A percentile compares a stretch with the other conserved stretches of the same genome.
Conservation (phyloP, 2,888 invertebrate genomes). For the Atethmia centrago region DNA sequence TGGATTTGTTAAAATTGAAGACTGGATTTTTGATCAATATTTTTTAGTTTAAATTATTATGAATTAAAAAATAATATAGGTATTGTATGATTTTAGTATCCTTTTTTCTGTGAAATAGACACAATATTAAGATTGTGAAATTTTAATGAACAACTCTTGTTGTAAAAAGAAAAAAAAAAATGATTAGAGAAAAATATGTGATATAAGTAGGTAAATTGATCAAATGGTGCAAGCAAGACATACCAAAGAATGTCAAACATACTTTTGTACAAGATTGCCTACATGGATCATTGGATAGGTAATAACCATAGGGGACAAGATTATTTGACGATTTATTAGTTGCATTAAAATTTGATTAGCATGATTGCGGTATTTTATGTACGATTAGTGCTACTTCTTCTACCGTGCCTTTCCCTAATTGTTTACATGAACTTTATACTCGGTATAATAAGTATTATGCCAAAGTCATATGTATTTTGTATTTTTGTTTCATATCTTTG, state of each 20-base stretch:
- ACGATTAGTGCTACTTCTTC: slow-evolving; percentile 42
- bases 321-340: slow-evolving; percentile 18
- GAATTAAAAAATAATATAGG: not conserved
- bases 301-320: slow-evolving; percentile 2
- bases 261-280: slow-evolving; percentile 41
- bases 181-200: slow-evolving; percentile 23
- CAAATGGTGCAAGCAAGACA: slow-evolving; percentile 43
- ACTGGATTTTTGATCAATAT: slow-evolving; percentile 59
- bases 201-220: slow-evolving; percentile 26
- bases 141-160: slow-evolving; percentile 20
- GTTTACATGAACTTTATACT: slow-evolving; percentile 28
- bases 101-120: slow-evolving; percentile 4
- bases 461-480: slow-evolving; percentile 26
- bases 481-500: slow-evolving; percentile 44
- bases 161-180: not conserved
- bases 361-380: slow-evolving; percentile 28
- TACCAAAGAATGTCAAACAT: slow-evolving; percentile 54
- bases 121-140: slow-evolving; percentile 15
- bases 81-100: not conserved
- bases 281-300: slow-evolving; percentile 7
- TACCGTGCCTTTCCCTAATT: slow-evolving; percentile 52
- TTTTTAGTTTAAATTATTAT: slow-evolving; percentile 44
- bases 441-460: slow-evolving; percentile 46
- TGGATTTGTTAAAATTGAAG: slow-evolving; percentile 29
- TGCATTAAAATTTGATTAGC: slow-evolving; percentile 27